Percentiles rank a stretch among this genome's conserved stretches.
These are phyloP conservation scores for Bufo gargarizans DNA, from an alignment of 2,113 vertebrate species.

Conservation along the genomic window DNA sequence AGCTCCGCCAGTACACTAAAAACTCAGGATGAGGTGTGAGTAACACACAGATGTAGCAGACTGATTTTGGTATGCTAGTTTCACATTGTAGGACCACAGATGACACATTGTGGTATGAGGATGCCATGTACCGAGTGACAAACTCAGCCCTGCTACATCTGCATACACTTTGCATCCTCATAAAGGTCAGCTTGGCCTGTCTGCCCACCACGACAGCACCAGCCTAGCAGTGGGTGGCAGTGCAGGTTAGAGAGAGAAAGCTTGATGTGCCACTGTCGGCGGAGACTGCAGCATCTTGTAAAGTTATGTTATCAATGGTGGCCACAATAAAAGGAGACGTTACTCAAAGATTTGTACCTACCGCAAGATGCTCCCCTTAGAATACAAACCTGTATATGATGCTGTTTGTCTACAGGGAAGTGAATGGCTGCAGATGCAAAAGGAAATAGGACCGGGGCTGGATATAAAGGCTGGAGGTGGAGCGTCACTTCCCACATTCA, in stretches of 20 bases:
- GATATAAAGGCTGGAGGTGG: constrained; percentile 6
- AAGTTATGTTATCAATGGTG: background rate
- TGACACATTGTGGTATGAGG: background rate
- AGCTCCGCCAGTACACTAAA: no score
- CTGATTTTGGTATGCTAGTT: no score
- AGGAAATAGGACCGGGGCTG: background rate
- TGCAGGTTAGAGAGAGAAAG: background rate
- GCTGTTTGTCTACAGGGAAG: background rate
- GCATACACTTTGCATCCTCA: background rate
- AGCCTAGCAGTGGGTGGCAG: background rate
- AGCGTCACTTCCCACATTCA: background rate
- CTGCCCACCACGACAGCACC: background rate
- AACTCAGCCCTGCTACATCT: background rate
- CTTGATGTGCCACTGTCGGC: background rate
- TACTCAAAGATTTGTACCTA: background rate
- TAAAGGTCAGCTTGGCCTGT: background rate
- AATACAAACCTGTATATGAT: background rate
- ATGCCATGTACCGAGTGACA: background rate
- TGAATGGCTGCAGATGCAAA: background rate
- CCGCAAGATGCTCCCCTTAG: background rate
- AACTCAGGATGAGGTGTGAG: no score
- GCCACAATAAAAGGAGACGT: background rate
- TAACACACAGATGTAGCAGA: no score
- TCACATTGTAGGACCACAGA: no score
- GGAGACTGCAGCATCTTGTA: background rate